A percentile compares a stretch with the other conserved stretches of the same genome.
These are phyloP conservation scores for Artemia sinica DNA, from an alignment of 2,888 invertebrate genomes.

Conservation along the genomic window DNA sequence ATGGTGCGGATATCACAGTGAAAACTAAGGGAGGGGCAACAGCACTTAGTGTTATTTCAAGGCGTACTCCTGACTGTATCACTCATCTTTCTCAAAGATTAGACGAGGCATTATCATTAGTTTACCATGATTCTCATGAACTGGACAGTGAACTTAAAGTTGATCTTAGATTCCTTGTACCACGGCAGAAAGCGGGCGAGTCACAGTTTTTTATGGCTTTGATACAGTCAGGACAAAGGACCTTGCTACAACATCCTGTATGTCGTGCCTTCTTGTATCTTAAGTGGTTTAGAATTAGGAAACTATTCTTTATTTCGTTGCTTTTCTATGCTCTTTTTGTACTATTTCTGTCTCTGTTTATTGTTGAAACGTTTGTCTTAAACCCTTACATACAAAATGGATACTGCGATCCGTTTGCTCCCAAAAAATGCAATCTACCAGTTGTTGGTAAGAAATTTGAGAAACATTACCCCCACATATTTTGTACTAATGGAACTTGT, in stretches of 20 bases:
- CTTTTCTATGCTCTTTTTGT: slow-evolving; percentile 58
- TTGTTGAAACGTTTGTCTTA: slow-evolving; percentile 39
- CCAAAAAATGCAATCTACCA: slow-evolving; percentile 7
- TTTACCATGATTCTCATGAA: slow-evolving; percentile 67
- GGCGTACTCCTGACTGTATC: slow-evolving; percentile 64
- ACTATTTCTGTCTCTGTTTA: slow-evolving; percentile 51
- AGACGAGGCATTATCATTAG: slow-evolving; percentile 54
- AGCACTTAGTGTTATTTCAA: slow-evolving; percentile 58
- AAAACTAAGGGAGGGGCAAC: slow-evolving; percentile 63
- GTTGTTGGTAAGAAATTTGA: not conserved
- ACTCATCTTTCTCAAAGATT: slow-evolving; percentile 50
- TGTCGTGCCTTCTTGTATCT: slow-evolving; percentile 66
- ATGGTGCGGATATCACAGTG: slow-evolving; percentile 58
- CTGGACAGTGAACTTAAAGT: slow-evolving; percentile 63
- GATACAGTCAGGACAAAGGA: slow-evolving; percentile 59
- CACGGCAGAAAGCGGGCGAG: slow-evolving; percentile 43
- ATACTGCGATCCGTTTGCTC: not conserved
- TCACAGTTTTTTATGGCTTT: slow-evolving; percentile 50
- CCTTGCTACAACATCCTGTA: slow-evolving; percentile 61
- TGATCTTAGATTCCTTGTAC: slow-evolving; percentile 37
- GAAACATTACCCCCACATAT: not conserved
- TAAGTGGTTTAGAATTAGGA: slow-evolving; percentile 63
- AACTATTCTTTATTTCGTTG: slow-evolving; percentile 60
- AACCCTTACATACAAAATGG: slow-evolving; percentile 25
- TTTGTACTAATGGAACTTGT: slow-evolving; percentile 21